Conservation (phyloP, 1,140 invertebrate genomes). For the Tyrophagus putrescentiae region DNA sequence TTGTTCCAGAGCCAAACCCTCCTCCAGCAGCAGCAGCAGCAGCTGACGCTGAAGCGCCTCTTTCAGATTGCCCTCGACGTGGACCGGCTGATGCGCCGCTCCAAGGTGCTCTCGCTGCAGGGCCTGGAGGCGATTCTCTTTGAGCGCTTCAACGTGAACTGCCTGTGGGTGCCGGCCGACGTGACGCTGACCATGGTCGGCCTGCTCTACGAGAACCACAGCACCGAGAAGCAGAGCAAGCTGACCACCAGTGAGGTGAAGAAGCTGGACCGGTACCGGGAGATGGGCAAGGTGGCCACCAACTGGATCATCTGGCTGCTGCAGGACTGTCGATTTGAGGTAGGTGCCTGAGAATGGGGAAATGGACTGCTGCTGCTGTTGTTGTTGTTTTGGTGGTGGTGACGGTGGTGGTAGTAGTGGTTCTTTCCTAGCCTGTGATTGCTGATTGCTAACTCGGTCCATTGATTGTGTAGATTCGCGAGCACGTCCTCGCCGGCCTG, state of each 20-base stretch:
- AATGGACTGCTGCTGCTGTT: no score
- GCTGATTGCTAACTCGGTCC: slow-evolving; percentile 4
- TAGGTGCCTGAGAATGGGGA: background rate
- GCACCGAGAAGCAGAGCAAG: background rate
- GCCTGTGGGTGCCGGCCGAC: background rate
- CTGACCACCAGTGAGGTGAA: background rate
- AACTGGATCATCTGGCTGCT: background rate
- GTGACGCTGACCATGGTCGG: background rate
- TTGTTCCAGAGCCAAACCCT: no score
- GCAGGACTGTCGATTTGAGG: background rate
- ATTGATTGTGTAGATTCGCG: slow-evolving; percentile 6
- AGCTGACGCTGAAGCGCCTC: background rate
- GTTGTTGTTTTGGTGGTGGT: no score
- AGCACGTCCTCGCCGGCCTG: slow-evolving; percentile 6
- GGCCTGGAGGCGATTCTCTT: background rate
- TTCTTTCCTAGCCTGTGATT: background rate
- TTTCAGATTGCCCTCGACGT: slow-evolving; percentile 11
- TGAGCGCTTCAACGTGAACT: background rate
- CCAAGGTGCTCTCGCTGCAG: background rate
- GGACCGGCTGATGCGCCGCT: background rate
- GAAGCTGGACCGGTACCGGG: background rate
- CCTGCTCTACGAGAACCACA: slow-evolving; percentile 1
- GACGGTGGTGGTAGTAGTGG: no score
- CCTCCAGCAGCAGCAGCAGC: background rate
- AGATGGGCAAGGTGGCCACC: background rate